These are phyloP conservation scores for Neodiprion lecontei DNA, from an alignment of 1,140 invertebrate genomes.

Conservation along the genomic window DNA sequence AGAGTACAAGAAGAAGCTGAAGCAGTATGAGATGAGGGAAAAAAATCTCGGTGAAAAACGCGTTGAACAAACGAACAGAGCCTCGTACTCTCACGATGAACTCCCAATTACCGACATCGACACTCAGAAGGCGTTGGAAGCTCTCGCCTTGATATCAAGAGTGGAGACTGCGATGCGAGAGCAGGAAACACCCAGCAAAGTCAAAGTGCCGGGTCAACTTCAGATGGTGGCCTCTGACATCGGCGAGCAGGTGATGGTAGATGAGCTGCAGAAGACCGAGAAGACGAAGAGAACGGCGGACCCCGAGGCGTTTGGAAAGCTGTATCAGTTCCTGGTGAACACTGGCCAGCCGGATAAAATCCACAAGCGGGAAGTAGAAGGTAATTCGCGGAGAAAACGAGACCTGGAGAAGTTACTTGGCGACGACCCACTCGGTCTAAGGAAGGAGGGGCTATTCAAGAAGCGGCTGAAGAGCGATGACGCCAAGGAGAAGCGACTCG, in stretches of 20 bases:
- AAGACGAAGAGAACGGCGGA: slow-evolving; percentile 34
- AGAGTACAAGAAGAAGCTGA: slow-evolving; percentile 39
- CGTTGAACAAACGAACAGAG: too few species aligned
- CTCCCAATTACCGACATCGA: slow-evolving; percentile 20
- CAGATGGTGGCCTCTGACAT: background rate
- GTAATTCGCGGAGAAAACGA: slow-evolving; percentile 10
- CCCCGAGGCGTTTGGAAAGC: slow-evolving; percentile 25
- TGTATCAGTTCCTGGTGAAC: slow-evolving; percentile 29
- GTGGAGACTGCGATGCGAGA: slow-evolving; percentile 24
- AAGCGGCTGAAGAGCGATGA: slow-evolving; percentile 22
- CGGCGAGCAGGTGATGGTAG: slow-evolving; percentile 24
- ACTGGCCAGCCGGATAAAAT: background rate
- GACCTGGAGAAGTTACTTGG: slow-evolving; percentile 25
- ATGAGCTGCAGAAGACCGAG: slow-evolving; percentile 32
- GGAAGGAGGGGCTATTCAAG: background rate
- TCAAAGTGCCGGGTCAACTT: background rate
- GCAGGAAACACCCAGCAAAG: background rate
- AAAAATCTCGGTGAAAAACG: slow-evolving; percentile 16
- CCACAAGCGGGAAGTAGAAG: background rate
- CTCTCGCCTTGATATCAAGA: slow-evolving; percentile 35
- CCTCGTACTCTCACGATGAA: too few species aligned
- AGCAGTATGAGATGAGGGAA: slow-evolving; percentile 32
- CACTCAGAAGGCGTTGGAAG: slow-evolving; percentile 31
- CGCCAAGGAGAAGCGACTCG: slow-evolving; percentile 14
- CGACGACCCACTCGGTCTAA: slow-evolving; percentile 22